Evolutionary conservation across 2,113 vertebrate genomes (phyloP), one percentile per base, ranked within the genome.

Genomic region (Excalfactoria chinensis): DNA sequence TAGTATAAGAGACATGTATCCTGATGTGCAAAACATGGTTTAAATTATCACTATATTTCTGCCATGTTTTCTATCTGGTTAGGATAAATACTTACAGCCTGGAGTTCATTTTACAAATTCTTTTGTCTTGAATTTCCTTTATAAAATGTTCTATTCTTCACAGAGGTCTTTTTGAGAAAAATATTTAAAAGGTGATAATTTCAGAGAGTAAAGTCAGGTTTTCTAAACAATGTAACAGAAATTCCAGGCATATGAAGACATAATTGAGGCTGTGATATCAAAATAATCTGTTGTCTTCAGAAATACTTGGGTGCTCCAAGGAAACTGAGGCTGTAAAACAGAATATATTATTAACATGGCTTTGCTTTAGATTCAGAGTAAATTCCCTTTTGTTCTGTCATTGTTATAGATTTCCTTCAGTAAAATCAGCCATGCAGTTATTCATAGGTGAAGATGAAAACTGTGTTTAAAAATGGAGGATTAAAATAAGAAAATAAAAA

Each of bases 351-450:
- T 94, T 93, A 96, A 91, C 55, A 70, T 21, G 40, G 63, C 43
- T 95, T 83, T 46, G 77, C 44, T 58, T 70, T 69, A 20, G 41
- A 91, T 88, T 86, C 73, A 77, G 66, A 84, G 41, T 88, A 93
- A 82, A 89, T 95, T 86, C 49, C 11, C 13, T 91, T 94, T 93
- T 94, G 58, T 80, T 89, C 93, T 84, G 60, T 84, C 79, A 56
- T 76, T 84, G 79, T 86, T 89, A 74, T 51, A 93, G 81, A 95
- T 94, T 91, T 85, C 63, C 44, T 92, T 94, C 85, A 48, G 69
- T 55, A 81, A 93, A 95, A 95, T 94, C 89, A 93, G 66, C 89
- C 95, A 93, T 88, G 89, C 82, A 84, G 62, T 22, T 80, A 46
- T 53, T 2, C 7, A 51, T 84, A 68, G 55, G 20, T 84, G 71